Evolutionary conservation across 1,140 invertebrate genomes (phyloP).

Genomic region (Sweltsa coloradensis): DNA sequence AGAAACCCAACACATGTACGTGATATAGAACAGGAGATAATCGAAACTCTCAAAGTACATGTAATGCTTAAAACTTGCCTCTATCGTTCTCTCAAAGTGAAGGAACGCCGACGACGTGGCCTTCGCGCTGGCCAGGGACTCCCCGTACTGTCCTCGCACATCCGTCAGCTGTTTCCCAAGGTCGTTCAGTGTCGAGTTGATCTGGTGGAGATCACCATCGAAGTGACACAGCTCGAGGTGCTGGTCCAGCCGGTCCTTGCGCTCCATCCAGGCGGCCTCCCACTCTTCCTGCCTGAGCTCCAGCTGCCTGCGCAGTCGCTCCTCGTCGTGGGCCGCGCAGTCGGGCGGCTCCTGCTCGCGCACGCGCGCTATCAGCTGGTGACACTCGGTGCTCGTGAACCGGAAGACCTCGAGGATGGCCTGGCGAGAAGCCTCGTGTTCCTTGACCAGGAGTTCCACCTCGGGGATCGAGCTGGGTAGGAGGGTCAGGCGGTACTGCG

Average conservation of each 20-base stretch:
- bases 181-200: slow-evolving; percentile 57
- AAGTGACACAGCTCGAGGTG: slow-evolving; percentile 55
- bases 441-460: slow-evolving; percentile 38
- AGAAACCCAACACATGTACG: too few relatives aligned
- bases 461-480: slow-evolving; percentile 33
- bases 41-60: neutral
- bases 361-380: slow-evolving; percentile 41
- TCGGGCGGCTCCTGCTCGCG: slow-evolving; percentile 48
- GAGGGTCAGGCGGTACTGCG: slow-evolving; percentile 26
- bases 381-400: slow-evolving; percentile 44
- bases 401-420: slow-evolving; percentile 45
- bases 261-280: slow-evolving; percentile 44
- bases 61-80: slow-evolving; percentile 37
- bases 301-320: slow-evolving; percentile 50
- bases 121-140: slow-evolving; percentile 53
- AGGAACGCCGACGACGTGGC: slow-evolving; percentile 56
- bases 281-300: slow-evolving; percentile 37
- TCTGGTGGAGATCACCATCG: slow-evolving; percentile 54
- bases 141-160: slow-evolving; percentile 54
- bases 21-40: too few relatives aligned
- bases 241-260: slow-evolving; percentile 45
- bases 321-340: slow-evolving; percentile 52
- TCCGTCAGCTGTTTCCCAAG: slow-evolving; percentile 46
- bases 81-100: slow-evolving; percentile 68
- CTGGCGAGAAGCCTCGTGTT: slow-evolving; percentile 43